phyloP scores from a whole-genome alignment of 2,888 invertebrate genomes.

The Mactromeris polynyma region DNA sequence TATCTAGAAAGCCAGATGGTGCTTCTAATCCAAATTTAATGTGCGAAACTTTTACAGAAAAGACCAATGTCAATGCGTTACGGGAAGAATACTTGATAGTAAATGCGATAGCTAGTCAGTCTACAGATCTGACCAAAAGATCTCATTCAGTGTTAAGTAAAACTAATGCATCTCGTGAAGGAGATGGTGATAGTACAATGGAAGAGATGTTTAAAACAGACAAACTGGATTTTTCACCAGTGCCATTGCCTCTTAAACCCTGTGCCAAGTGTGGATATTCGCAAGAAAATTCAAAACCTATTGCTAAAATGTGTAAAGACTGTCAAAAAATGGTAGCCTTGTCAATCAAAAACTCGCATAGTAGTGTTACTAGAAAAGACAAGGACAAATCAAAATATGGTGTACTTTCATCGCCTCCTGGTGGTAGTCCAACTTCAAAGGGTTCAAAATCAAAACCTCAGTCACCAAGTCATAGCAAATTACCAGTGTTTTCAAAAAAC shows the following conservation, averaged over 20 bases:
- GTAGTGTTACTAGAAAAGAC: conserved; percentile 68
- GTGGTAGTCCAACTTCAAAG: conserved; percentile 63
- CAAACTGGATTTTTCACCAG: conserved; percentile 63
- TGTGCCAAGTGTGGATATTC: conserved; percentile 71
- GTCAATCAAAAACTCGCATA: conserved; percentile 69
- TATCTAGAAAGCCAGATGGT: conserved; percentile 91
- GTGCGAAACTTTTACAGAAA: conserved; percentile 73
- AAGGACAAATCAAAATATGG: conserved; percentile 67
- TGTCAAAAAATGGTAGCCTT: conserved; percentile 71
- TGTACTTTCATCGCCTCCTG: conserved; percentile 63
- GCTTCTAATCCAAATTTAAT: conserved; percentile 96
- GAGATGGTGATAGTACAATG: conserved; percentile 68
- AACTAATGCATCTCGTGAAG: conserved; percentile 27
- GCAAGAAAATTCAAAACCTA: conserved; percentile 66
- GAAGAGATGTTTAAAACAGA: conserved; percentile 59
- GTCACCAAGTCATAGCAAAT: conserved; percentile 73
- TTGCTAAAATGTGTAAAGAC: conserved; percentile 70
- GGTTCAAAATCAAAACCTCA: conserved; percentile 75
- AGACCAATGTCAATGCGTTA: conserved; percentile 62
- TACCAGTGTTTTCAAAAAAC: conserved; percentile 76
- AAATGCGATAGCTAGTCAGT: conserved; percentile 73
- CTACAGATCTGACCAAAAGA: conserved; percentile 62
- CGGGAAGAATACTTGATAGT: conserved; percentile 66
- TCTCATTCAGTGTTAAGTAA: conserved; percentile 41
- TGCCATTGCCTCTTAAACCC: conserved; percentile 79